Evolutionary conservation across 2,113 vertebrate species (phyloP).

Genomic region (Antigone vipio): DNA sequence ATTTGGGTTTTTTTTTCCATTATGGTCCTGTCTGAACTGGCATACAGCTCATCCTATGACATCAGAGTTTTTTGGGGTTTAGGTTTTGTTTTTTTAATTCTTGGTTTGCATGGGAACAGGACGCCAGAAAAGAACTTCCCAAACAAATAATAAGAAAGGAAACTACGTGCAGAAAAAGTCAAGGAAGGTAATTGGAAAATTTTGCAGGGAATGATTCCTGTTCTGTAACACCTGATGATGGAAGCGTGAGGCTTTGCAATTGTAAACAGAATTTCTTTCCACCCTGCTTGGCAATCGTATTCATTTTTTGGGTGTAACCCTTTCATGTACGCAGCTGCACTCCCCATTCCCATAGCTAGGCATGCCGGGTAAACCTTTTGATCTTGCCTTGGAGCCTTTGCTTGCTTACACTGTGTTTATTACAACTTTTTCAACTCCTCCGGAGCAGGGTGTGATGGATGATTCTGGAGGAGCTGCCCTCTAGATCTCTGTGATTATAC

Average conservation of each 20-base stretch:
- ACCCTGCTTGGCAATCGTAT: neutral
- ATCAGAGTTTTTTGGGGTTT: neutral
- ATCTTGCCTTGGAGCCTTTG: slow-evolving; percentile 31
- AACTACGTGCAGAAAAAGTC: neutral
- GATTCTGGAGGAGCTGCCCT: slow-evolving; percentile 28
- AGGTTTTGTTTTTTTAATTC: neutral
- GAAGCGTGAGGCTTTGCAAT: slow-evolving; percentile 42
- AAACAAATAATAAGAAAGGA: neutral
- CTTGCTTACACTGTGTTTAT: slow-evolving; percentile 33
- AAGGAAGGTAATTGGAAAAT: neutral
- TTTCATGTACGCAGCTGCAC: slow-evolving; percentile 49
- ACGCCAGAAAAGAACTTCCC: neutral
- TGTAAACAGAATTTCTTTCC: slow-evolving; percentile 49
- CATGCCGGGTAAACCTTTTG: slow-evolving; percentile 34
- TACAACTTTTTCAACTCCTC: slow-evolving; percentile 21
- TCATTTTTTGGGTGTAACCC: slow-evolving; percentile 57
- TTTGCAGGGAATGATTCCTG: neutral
- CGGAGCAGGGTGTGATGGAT: slow-evolving; percentile 24
- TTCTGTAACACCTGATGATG: slow-evolving; percentile 47
- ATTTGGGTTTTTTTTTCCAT: neutral
- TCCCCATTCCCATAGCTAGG: slow-evolving; percentile 44
- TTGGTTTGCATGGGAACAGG: neutral
- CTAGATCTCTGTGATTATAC: slow-evolving; percentile 44
- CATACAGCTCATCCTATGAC: neutral
- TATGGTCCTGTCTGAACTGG: slow-evolving; percentile 8